These are phyloP conservation scores for Sphinx pinastri DNA, from an alignment of 2,888 invertebrate genomes.

Conservation along the genomic window DNA sequence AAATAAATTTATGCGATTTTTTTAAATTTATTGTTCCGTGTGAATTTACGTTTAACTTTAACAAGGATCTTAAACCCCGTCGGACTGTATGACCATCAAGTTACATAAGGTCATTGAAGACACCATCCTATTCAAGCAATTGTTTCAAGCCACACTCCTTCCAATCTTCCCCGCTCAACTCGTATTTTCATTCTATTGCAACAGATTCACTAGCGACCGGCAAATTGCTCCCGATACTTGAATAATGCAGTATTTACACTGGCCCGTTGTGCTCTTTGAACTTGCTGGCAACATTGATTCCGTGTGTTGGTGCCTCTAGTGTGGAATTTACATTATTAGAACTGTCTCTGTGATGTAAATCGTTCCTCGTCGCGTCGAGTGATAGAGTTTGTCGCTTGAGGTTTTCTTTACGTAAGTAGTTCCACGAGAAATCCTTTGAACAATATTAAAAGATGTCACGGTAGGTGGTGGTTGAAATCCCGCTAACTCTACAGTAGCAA, in stretches of 20 bases:
- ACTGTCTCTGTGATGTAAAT: background rate
- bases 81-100: no score
- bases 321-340: constrained; percentile 1
- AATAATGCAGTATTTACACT: constrained; percentile 25
- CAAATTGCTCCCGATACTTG: constrained; percentile 15
- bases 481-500: no score
- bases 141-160: background rate
- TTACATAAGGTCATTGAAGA: background rate
- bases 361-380: background rate
- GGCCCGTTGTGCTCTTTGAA: constrained; percentile 22
- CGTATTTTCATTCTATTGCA: constrained; percentile 3
- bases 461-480: no score
- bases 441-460: no score
- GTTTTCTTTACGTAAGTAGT: no score
- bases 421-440: no score
- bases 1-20: no score
- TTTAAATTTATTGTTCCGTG: no score
- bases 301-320: constrained; percentile 8
- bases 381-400: no score
- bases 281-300: constrained; percentile 9
- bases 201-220: background rate
- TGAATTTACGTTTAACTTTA: no score
- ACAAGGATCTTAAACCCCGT: no score
- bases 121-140: background rate
- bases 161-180: background rate